phyloP scores from a whole-genome alignment of 1,140 invertebrate species.

The Penaeus vannamei region DNA sequence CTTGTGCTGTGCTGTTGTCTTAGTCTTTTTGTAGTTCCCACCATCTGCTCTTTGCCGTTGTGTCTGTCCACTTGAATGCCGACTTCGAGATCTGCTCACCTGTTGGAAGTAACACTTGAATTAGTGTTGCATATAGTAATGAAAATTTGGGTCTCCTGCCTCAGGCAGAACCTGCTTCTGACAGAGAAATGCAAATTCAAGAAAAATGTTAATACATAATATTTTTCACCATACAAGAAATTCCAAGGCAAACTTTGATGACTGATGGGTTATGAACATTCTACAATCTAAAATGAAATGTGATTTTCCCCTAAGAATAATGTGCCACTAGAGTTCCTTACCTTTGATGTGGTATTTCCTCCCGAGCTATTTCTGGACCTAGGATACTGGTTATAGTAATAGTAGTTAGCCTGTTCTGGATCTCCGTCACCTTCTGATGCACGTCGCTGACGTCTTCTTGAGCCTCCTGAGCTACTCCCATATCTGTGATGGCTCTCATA shows the following conservation, averaged over 20 bases:
- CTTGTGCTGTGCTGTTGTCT: slow-evolving; percentile 35
- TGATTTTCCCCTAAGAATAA: no score
- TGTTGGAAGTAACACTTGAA: background rate
- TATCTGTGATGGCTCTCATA: slow-evolving; percentile 31
- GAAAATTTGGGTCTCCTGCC: no score
- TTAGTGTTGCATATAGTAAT: no score
- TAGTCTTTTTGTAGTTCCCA: slow-evolving; percentile 52
- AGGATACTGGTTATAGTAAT: slow-evolving; percentile 16
- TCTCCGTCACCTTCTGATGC: slow-evolving; percentile 65
- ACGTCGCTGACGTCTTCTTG: slow-evolving; percentile 45
- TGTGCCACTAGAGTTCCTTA: slow-evolving; percentile 3
- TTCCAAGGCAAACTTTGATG: no score
- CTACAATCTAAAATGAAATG: no score
- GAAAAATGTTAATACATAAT: no score
- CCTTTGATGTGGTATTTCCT: slow-evolving; percentile 32
- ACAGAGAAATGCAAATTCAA: no score
- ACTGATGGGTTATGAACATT: no score
- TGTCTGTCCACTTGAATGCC: slow-evolving; percentile 52
- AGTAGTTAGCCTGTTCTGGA: slow-evolving; percentile 1
- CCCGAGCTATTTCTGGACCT: slow-evolving; percentile 64
- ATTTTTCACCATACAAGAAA: no score
- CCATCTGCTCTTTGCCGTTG: slow-evolving; percentile 50
- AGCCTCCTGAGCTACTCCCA: background rate
- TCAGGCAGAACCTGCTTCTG: no score
- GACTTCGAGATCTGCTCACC: slow-evolving; percentile 55